Conservation (phyloP, 2,113 vertebrate species). For the Tringa solitaria region DNA sequence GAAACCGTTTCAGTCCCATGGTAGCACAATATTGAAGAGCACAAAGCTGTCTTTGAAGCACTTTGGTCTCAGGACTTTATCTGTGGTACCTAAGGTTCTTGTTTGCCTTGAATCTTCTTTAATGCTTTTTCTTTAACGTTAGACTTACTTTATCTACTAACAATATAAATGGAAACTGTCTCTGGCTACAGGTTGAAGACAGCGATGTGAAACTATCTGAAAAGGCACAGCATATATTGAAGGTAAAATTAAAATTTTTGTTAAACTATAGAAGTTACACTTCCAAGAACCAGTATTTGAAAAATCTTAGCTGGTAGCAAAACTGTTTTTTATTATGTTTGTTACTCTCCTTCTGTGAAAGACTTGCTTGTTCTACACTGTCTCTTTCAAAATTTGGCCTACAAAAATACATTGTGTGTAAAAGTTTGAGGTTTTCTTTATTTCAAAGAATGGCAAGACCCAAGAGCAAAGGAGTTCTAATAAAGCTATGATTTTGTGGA, state of each 20-base stretch:
- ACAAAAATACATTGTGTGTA: not conserved
- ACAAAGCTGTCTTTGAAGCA: not conserved
- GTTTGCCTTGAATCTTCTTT: not conserved
- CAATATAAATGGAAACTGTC: not conserved
- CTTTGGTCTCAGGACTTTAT: not conserved
- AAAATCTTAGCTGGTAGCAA: not conserved
- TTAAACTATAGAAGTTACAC: not conserved
- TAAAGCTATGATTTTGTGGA: not conserved
- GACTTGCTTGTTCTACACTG: not conserved
- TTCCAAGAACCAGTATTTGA: not conserved
- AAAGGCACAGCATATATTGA: conserved; percentile 76
- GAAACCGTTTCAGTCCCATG: not conserved
- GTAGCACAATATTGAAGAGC: not conserved
- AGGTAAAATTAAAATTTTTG: not conserved
- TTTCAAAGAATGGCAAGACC: not conserved
- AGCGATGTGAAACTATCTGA: conserved; percentile 89
- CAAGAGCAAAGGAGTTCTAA: not conserved
- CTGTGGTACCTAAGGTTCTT: not conserved
- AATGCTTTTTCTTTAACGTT: not conserved
- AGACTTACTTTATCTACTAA: not conserved
- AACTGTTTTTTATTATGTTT: not conserved
- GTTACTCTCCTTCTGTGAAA: not conserved
- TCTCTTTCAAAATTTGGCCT: not conserved
- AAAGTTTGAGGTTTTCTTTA: not conserved
- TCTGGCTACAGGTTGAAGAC: conserved; percentile 84